Base-by-base conservation (phyloP, 2,797 vertebrate genomes). In the Urocyon cinereoargenteus region DNA sequence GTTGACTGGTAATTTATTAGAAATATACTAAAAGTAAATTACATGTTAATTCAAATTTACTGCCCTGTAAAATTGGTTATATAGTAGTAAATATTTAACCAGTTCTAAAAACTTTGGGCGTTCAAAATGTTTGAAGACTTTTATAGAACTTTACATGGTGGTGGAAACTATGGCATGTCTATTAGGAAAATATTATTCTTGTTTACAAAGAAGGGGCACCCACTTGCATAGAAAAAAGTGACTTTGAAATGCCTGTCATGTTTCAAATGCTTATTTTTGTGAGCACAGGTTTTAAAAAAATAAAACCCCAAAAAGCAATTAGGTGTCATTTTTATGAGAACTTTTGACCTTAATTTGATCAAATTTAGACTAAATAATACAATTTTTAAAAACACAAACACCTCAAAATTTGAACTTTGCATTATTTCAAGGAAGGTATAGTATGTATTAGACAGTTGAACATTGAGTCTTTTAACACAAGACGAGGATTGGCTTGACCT, bases 111-210 rank as follows among this genome's bases (percentile, higher is more conserved):
- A 68, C 55, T 89, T 94, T 79, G 34, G 73, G 78, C 77, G 73
- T 90, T 96, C 51, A 92, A 61, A 55, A 82, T 62, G 7, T 90
- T 31, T 72, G 36, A 92, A 97, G 64, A 81, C 28, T 57, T 24
- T 45, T 79, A 2, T 34, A 92, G 70, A 77, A 61, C 45, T 79
- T 91, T 68, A 22, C 68, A 14, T 82, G 53, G 18, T 21, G 40
- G 53, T 96, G 31, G 81, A 96, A 92, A 94, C 59, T 49, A 66
- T 92, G 66, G 49, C 13, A 11, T 91, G 40, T 83, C 57, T 96
- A 72, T 49, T 72, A 87, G 86, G 90, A 96, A 97, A 96, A 84
- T 96, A 53, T 53, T 85, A 92, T 93, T 90, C 40, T 96, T 77
- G 14, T 90, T 96, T 93, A 61, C 77, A 87, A 86, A 87, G 66